Evolutionary conservation across 2,888 invertebrate species (phyloP).

Genomic region (Yponomeuta sedellus): DNA sequence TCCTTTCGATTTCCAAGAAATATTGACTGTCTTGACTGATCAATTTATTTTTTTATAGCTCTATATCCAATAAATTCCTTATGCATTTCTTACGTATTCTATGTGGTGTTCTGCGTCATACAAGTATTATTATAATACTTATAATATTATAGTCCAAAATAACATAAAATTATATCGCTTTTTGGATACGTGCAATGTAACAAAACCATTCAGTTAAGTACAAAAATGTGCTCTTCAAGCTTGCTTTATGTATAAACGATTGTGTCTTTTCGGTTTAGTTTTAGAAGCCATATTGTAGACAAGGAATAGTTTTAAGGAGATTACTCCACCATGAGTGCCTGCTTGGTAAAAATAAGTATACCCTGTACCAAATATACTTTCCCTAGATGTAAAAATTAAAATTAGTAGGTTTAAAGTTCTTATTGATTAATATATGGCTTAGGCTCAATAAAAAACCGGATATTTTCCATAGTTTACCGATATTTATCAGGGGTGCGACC

Average conservation of each 20-base stretch:
- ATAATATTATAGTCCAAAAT: neutral
- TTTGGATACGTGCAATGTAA: neutral
- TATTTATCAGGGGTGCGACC: too few relatives aligned
- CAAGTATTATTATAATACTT: neutral
- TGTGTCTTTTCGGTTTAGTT: conserved; percentile 11
- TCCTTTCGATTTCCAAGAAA: conserved; percentile 2
- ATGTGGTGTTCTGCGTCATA: neutral
- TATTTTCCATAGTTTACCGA: too few relatives aligned
- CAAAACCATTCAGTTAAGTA: conserved; percentile 3
- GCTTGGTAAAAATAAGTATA: conserved; percentile 34
- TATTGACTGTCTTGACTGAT: neutral
- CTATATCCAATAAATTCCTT: neutral
- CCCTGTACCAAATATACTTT: conserved; percentile 11
- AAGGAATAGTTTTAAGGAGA: conserved; percentile 24
- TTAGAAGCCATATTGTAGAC: conserved; percentile 19
- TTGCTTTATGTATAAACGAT: neutral
- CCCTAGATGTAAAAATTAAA: too few relatives aligned
- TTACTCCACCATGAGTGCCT: conserved; percentile 57
- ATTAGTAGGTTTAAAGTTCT: too few relatives aligned
- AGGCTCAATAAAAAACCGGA: too few relatives aligned
- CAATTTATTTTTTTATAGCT: neutral
- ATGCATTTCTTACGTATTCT: neutral
- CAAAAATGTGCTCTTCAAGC: neutral
- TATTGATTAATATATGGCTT: too few relatives aligned
- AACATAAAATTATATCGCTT: neutral